Base-by-base conservation (phyloP, 2,113 vertebrate species). In the Aix galericulata region DNA sequence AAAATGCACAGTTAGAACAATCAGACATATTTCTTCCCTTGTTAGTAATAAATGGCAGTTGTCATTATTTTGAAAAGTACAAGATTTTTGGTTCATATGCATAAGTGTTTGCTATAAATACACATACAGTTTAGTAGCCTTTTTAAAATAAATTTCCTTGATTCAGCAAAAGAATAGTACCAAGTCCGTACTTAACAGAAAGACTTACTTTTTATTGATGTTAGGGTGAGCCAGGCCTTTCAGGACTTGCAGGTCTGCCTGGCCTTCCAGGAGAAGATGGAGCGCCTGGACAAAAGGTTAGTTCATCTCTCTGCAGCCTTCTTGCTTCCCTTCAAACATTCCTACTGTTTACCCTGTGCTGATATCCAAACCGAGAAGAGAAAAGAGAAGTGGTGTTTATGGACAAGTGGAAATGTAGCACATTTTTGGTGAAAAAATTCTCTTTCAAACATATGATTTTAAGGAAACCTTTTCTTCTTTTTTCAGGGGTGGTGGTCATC, bases 181-280 rank as follows among this genome's bases (percentile, higher is more conserved):
- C 23, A 82, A 71, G 22, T 29, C 82, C 93, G 68, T 5, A 52
- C 88, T 89, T 92, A 94, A 91, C 22, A 90, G 36, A 80, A 88
- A 32, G 34, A 69, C 40, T 90, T 84, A 66, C 59, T 93, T 92
- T 90, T 88, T 94, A 29, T 88, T 95, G 74, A 58, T 88, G 69
- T 84, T 89, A 99, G 98, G 98, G 98, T 91, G 98, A 98, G 40
- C 98, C 98, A 87, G 98, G 98, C 72, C 74, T 97, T 83, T 84
- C 97, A 93, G 98, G 98, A 86, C 79, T 98, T 31, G 97, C 97
- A 78, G 99, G 98, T 32, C 94, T 99, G 60, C 99, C 98, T 76
- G 98, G 98, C 90, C 98, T 99, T 95, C 98, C 98, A 64, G 98
- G 98, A 96, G 98, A 99, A 93, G 98, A 99, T 75, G 99, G 98